Evolutionary conservation across 2,113 vertebrate species (phyloP), one percentile per base, ranked within the genome.

Genomic region (Hippocampus comes): DNA sequence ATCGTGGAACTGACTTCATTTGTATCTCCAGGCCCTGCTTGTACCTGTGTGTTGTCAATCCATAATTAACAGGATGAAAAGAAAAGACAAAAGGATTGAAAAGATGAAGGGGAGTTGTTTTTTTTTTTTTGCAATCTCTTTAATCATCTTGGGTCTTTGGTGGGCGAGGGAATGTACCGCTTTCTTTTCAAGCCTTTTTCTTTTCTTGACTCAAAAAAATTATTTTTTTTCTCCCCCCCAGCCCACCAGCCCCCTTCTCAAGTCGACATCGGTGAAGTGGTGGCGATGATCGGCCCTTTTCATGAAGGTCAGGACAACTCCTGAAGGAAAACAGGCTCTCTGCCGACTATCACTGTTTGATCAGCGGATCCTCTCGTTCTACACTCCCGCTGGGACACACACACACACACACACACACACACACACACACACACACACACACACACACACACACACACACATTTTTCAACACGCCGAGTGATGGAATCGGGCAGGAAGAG

Each of bases 281-380:
- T 42, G 21, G 81, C 66, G 68, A 67, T 41, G 23, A 81, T 57
- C 59, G 64, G 42, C 30, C 74, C 70, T 67, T 76, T 71, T 77
- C 76, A 49, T 74, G 68, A 81, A 82, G 87, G 83, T 87, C 79
- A 79, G 60, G 34, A 78, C 71, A 64, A 67, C 48, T 79, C 67
- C 82, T 79, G 67, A 38, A 83, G 81, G 75, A 70, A 78, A 71
- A 77, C 67, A 30, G 63, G 23, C 20, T 15, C 10, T 1, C 0
- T 59, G 57, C 49, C 1, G 2, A 68, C 69, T 74, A 71, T 82
- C 77, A 71, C 76, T 25, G 81, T 77, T 84, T 81, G 76, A 82
- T 85, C 81, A 85, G 74, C 59, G 63, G 61, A 70, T 21, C 65
- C 48, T 71, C 71, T 55, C 30, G 48, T 51, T 27, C 27, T 68